These are phyloP conservation scores for Zonitis immaculata DNA, from an alignment of 2,888 invertebrate genomes.

Conservation along the genomic window DNA sequence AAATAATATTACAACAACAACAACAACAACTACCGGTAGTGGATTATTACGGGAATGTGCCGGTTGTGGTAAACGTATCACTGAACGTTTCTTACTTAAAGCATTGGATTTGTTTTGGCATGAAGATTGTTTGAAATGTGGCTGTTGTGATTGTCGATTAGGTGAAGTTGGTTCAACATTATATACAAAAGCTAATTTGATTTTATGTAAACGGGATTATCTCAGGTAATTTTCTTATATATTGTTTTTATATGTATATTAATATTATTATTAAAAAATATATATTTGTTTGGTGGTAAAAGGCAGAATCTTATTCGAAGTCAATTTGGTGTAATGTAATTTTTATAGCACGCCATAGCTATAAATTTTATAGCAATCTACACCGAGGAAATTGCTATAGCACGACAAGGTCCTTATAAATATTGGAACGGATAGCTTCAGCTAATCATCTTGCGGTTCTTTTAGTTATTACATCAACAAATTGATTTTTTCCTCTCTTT, in stretches of 20 bases:
- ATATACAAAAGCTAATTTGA: slow-evolving; percentile 85
- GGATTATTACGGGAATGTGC: slow-evolving; percentile 73
- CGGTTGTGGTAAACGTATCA: slow-evolving; percentile 81
- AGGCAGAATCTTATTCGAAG: slow-evolving; percentile 35
- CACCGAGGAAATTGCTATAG: slow-evolving; percentile 40
- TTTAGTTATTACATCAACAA: slow-evolving; percentile 18
- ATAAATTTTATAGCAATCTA: slow-evolving; percentile 46
- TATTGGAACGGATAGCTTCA: slow-evolving; percentile 35
- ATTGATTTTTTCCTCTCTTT: no score
- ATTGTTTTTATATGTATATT: no score
- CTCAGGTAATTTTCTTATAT: no score
- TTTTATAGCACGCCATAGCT: slow-evolving; percentile 43
- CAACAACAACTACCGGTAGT: slow-evolving; percentile 39
- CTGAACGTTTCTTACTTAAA: slow-evolving; percentile 75
- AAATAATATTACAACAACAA: slow-evolving; percentile 26
- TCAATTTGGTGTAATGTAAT: slow-evolving; percentile 46
- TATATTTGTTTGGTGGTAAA: slow-evolving; percentile 14
- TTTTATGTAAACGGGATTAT: slow-evolving; percentile 88
- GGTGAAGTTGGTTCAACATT: slow-evolving; percentile 89
- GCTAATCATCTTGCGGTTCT: slow-evolving; percentile 34
- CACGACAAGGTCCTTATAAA: slow-evolving; percentile 41
- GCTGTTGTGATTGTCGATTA: slow-evolving; percentile 88
- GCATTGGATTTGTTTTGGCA: slow-evolving; percentile 91
- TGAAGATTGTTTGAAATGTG: slow-evolving; percentile 89
- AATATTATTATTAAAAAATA: no score